Evolutionary conservation across 2,888 invertebrate genomes (phyloP).

Genomic region (Hypena proboscidalis): DNA sequence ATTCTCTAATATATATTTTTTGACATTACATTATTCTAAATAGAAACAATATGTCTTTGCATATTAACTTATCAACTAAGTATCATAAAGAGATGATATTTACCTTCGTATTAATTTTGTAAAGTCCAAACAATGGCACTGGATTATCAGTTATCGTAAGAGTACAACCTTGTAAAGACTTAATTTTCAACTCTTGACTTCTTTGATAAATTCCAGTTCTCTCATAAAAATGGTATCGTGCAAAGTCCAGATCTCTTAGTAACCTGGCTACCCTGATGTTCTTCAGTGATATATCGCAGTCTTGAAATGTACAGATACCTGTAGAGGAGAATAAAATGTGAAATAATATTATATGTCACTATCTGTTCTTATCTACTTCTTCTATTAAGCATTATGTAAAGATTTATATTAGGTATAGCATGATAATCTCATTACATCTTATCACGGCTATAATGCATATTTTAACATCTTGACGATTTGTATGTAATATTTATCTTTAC

Average conservation of each 20-base stretch:
- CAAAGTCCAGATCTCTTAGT: constrained; percentile 72
- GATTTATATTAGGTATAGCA: too few relatives aligned
- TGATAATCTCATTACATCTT: too few relatives aligned
- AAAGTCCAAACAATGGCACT: constrained; percentile 63
- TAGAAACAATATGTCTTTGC: too few relatives aligned
- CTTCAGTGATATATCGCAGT: constrained; percentile 63
- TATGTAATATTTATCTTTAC: too few relatives aligned
- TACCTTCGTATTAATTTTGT: constrained; percentile 76
- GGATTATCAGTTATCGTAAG: constrained; percentile 51
- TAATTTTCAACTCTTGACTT: constrained; percentile 54
- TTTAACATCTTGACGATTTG: too few relatives aligned
- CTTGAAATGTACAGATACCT: constrained; percentile 74
- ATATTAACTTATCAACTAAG: background rate
- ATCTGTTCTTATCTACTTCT: too few relatives aligned
- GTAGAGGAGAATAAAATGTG: constrained; percentile 6
- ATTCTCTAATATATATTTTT: too few relatives aligned
- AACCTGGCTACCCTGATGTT: constrained; percentile 62
- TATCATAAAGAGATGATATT: background rate
- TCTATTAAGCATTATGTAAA: too few relatives aligned
- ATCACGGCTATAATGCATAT: too few relatives aligned
- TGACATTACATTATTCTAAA: too few relatives aligned
- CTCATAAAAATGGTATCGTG: constrained; percentile 72
- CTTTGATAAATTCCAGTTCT: constrained; percentile 65
- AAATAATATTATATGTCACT: too few relatives aligned
- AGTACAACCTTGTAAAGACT: constrained; percentile 72